Evolutionary conservation across 2,888 invertebrate genomes (phyloP), one percentile per base, ranked within the genome.

Genomic region (Biston stratarius): DNA sequence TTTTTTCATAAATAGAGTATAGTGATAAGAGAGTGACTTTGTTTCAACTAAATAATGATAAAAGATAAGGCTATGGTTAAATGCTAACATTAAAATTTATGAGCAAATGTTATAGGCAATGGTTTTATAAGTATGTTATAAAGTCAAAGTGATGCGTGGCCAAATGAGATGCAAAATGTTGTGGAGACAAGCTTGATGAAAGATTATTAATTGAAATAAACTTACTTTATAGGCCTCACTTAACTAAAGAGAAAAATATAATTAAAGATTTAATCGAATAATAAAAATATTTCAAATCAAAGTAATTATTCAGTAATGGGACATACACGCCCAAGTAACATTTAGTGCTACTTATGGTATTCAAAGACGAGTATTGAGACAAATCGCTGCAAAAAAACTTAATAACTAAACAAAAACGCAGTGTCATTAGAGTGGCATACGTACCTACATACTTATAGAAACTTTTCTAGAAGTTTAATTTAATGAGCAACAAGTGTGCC

Each of bases 21-120:
- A 24, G 60, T 34, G 3, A 33, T 57, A 6, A 14, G 56, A 79
- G 75, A 80, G 75, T 70, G 74, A 73, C 74, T 60, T 51, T 34
- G 80, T 77, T 76, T 75, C 65, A 72, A 80, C 67, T 57, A 56
- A 53, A 49, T 64, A 74, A 77, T 79, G 74, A 72, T 42, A 72
- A 69, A 78, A 73, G 76, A 77, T 70, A 75, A 67, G 74, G 75
- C 77, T 71, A 75, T 69, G 65, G 47, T 48, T 47, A 57, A n/a
- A 24, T 44, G n/a, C 9, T 47, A 45, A 51, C 51, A 57, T 57
- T 56, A 45, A 15, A 38, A 38, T 64, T 33, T 7, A 57, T n/a
- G 34, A 42, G 11, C 15, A 34, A 33, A 48, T 38, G 36, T 40
- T 33, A 11, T 24, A 24, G 24, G 24, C 11, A 9, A 64, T 52